Evolutionary conservation across 2,113 vertebrate genomes (phyloP), one percentile per base, ranked within the genome.

Genomic region (Columba livia): DNA sequence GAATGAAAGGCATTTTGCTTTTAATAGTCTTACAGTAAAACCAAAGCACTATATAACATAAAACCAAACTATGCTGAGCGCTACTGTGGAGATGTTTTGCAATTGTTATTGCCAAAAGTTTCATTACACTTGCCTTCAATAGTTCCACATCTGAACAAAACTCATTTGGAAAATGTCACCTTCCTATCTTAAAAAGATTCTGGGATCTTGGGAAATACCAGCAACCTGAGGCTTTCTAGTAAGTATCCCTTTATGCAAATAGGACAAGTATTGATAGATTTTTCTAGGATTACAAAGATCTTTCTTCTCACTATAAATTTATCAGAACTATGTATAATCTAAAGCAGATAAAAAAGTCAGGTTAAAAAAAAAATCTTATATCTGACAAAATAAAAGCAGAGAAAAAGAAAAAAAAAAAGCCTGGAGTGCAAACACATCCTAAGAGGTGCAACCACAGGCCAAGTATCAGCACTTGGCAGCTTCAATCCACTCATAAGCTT

Each of bases 1-100:
- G 78, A 85, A 93, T 15, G 6, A 69, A 96, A 94, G 10, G 42
- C n/a, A 81, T 97, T 96, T 88, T 93, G 65, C 80, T 89, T 90
- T 94, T 70, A 90, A 31, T 29, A 65, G 31, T 57, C 44, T 82
- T 58, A 62, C 9, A 66, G 26, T 65, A 80, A 86, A 80, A 47
- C 10, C 44, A 72, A 90, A 75, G 48, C 54, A 85, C 31, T 42
- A 79, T 15, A 16, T 40, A 62, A 77, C 6, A 70, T 12, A 71
- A 66, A 85, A 87, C 2, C 28, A 83, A 83, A n/a, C 29, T 83
- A 93, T 29, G 53, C 26, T 60, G 50, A 87, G 56, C 86, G 57
- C 26, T 94, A 88, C 12, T 42, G 60, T 21, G 28, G 32, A 77
- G 8, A 57, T 57, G 28, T 40, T 74, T 89, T 88, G 42, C 32